A percentile compares a stretch with the other conserved stretches of the same genome.
Conservation (phyloP, 2,113 vertebrate species). For the Tympanuchus pallidicinctus region DNA sequence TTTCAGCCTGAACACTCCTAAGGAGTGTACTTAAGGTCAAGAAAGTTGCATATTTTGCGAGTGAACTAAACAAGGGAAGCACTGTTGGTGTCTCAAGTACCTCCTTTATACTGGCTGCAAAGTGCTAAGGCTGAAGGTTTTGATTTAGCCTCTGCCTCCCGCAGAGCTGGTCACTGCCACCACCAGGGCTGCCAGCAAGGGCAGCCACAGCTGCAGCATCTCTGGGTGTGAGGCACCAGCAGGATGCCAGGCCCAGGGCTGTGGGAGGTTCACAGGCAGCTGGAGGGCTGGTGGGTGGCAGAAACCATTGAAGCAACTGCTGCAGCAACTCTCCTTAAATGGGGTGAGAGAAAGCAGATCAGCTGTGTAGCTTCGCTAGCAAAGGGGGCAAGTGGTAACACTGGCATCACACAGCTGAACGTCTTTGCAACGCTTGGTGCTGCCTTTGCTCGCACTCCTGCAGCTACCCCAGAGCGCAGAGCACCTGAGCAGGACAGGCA, state of each 20-base stretch:
- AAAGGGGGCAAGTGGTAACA: neutral
- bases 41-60: constrained; percentile 50
- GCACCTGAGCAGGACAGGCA: neutral
- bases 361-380: neutral
- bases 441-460: neutral
- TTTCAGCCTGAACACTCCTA: constrained; percentile 57
- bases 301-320: neutral
- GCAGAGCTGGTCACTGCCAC: neutral
- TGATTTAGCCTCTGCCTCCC: neutral
- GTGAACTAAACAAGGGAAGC: constrained; percentile 56
- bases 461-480: neutral
- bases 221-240: neutral
- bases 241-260: neutral
- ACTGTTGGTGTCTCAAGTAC: neutral
- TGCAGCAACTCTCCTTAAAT: neutral
- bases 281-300: neutral
- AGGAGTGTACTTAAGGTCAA: constrained; percentile 69
- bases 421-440: neutral
- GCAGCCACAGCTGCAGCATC: neutral
- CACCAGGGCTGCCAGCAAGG: neutral
- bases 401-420: neutral
- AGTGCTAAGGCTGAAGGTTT: neutral
- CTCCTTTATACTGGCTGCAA: neutral
- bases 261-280: neutral
- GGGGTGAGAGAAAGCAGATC: neutral